Evolutionary conservation across 2,113 vertebrate species (phyloP).

Genomic region (Saguinus midas): DNA sequence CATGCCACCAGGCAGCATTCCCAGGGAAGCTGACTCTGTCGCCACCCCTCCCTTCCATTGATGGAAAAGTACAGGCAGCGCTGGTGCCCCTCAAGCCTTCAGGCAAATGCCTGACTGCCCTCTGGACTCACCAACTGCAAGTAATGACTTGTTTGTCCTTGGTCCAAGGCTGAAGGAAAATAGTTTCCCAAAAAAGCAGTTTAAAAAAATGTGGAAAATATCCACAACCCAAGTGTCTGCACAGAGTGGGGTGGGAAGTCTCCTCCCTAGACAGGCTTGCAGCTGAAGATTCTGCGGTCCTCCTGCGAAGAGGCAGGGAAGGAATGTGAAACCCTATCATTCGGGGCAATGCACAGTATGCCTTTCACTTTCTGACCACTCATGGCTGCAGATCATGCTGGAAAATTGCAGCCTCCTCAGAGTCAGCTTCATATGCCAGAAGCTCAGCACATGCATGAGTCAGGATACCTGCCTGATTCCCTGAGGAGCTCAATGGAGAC

Average conservation of each 20-base stretch:
- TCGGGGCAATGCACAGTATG: slow-evolving; percentile 11
- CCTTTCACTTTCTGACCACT: slow-evolving; percentile 40
- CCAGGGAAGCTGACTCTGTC: background rate
- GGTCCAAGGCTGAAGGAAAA: slow-evolving; percentile 74
- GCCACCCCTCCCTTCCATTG: background rate
- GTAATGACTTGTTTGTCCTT: slow-evolving; percentile 32
- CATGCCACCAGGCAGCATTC: background rate
- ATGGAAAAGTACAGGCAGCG: slow-evolving; percentile 65
- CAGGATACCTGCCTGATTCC: background rate
- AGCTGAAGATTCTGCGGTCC: slow-evolving; percentile 74
- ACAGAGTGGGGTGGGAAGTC: slow-evolving; percentile 74
- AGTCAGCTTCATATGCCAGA: background rate
- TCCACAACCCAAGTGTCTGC: slow-evolving; percentile 78
- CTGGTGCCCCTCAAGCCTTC: background rate
- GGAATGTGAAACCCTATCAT: slow-evolving; percentile 81
- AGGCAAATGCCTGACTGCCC: slow-evolving; percentile 1
- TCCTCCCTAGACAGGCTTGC: slow-evolving; percentile 74
- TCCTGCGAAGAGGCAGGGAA: slow-evolving; percentile 66
- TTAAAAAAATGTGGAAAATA: slow-evolving; percentile 79
- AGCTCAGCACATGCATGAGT: background rate
- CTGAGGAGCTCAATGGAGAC: background rate
- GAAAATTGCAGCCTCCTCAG: slow-evolving; percentile 1
- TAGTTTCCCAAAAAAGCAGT: slow-evolving; percentile 72
- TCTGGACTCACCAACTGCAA: background rate
- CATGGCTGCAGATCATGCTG: background rate